Percentiles rank a stretch among this genome's conserved stretches.
Evolutionary conservation across 1,140 invertebrate genomes (phyloP).

Genomic region (Lucilia cuprina): DNA sequence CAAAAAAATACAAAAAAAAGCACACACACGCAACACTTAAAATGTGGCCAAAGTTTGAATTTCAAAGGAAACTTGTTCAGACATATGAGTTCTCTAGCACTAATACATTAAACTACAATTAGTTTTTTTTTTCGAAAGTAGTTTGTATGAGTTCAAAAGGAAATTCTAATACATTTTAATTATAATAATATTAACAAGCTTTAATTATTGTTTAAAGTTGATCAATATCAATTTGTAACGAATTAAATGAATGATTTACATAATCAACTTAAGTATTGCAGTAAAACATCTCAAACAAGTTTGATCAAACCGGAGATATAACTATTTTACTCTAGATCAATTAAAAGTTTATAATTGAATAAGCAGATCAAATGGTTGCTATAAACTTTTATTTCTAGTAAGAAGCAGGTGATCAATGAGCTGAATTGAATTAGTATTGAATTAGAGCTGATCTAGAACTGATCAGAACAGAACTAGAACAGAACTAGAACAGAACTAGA

Average conservation of each 20-base stretch:
- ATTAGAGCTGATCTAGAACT: too few species aligned
- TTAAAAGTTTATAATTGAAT: too few species aligned
- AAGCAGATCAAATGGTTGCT: too few species aligned
- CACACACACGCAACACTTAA: not conserved
- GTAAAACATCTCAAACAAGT: not conserved
- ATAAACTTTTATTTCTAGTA: too few species aligned
- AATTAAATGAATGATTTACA: not conserved
- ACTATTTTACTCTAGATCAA: too few species aligned
- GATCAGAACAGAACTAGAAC: too few species aligned
- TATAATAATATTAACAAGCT: not conserved
- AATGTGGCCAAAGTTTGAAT: not conserved
- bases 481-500: too few species aligned
- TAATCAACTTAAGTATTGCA: too few species aligned
- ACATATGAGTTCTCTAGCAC: not conserved
- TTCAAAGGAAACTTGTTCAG: not conserved
- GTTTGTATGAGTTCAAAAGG: constrained; percentile 1
- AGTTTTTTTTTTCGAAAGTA: not conserved
- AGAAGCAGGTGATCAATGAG: too few species aligned
- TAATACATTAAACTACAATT: not conserved
- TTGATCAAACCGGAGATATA: not conserved
- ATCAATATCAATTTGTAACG: not conserved
- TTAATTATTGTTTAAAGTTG: not conserved
- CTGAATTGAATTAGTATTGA: too few species aligned
- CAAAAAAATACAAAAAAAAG: too few species aligned
- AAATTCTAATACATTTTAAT: not conserved